Base-by-base conservation (phyloP, 2,888 invertebrate genomes). In the Nineta flava region DNA sequence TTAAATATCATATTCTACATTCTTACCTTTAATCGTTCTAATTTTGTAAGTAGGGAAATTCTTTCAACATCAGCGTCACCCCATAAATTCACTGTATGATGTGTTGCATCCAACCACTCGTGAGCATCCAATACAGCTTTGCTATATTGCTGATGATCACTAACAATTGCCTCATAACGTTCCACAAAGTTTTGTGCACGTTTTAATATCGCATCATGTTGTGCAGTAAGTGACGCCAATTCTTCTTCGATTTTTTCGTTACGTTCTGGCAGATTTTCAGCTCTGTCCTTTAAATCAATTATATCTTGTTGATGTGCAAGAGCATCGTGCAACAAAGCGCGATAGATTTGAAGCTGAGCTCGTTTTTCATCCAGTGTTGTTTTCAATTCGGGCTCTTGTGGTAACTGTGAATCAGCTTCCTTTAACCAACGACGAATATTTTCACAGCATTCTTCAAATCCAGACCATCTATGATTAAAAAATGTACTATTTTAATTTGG, bases 311-410 rank as follows among this genome's bases (percentile, higher is more conserved):
- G 88, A 64, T 91, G 87, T 34, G 83, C 76, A 49, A 83, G 74
- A 5, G 88, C 83, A 58, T 93, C 92, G 63, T 88, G 88, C 35
- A 91, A 72, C 51, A 85, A 72, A 47, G 79, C 77, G 59, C 91
- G 78, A 60, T 94, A 94, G 0, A 81, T 75, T 62, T 87, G 87
- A 38, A 94, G 68, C 64, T 93, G 91, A 41, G 81, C 82, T 53
- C 88, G 81, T 66, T 95, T 95, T 63, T 94, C 94, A 65, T 94
- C 93, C 52, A 94, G 68, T 0, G 88, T 91, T 0, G 87, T 81
- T 61, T 83, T 87, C 3, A 90, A 64, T 61, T 87, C 84, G 40
- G 92, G 77, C 56, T 91, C 86, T 49, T 76, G 74, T 0, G 85
- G 83, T 19, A 94, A 66, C 56, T 84, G 79, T 52, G 76, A 75